A percentile compares a stretch with the other conserved stretches of the same genome.
Conservation (phyloP, 2,797 vertebrate genomes). For the Malacoraja senta region DNA sequence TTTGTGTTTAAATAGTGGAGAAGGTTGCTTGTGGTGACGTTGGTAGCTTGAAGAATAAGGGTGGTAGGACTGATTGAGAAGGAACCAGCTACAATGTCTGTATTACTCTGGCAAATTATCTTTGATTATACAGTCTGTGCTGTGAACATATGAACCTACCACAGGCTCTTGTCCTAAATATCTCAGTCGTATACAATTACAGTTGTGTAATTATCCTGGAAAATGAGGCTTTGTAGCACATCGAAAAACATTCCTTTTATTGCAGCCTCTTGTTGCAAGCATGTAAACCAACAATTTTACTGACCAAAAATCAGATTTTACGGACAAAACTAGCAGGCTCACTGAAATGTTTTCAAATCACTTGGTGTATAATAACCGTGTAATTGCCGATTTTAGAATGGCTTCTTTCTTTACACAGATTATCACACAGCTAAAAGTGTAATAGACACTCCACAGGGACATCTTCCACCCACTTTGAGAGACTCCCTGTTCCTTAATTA, state of each 20-base stretch:
- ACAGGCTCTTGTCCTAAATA: not conserved
- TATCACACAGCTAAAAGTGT: too few relatives aligned
- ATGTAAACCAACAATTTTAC: not conserved
- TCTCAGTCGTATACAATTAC: not conserved
- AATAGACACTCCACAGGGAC: not conserved
- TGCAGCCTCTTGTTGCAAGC: too few relatives aligned
- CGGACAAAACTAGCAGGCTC: not conserved
- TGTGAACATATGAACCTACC: not conserved
- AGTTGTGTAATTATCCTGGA: not conserved
- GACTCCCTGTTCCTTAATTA: not conserved
- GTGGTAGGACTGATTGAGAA: not conserved
- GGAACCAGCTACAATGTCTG: not conserved
- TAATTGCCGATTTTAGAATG: not conserved
- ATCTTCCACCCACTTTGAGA: not conserved
- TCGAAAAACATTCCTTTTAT: not conserved
- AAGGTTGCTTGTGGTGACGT: not conserved
- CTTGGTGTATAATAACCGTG: not conserved
- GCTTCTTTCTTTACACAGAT: not conserved
- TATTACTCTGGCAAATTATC: not conserved
- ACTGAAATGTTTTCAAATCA: not conserved
- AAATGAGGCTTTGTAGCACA: not conserved
- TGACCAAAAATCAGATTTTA: not conserved
- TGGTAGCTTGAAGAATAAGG: not conserved
- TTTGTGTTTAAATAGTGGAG: not conserved
- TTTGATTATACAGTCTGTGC: not conserved